Evolutionary conservation across 2,888 invertebrate species (phyloP), one percentile per base, ranked within the genome.

Genomic region (Scaptomyza polygonia): DNA sequence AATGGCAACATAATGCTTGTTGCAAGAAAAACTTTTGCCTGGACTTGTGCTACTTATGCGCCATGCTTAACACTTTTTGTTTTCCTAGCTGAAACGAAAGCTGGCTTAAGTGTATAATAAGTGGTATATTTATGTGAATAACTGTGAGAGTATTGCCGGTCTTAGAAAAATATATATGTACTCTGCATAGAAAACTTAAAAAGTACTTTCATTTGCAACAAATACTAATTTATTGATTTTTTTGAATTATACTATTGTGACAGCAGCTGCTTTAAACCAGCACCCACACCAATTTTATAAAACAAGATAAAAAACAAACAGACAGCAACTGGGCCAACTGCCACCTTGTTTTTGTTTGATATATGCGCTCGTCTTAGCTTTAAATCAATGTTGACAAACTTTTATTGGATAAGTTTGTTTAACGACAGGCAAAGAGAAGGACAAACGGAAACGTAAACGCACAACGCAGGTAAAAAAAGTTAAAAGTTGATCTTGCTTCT

Each of bases 401-500:
- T 91, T 91, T 91, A 91, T 91, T 91, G 91, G 91, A 91, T 91
- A 91, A 91, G 90, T 91, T 91, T 91, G 90, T 91, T 90, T 90
- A 86, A 88, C 72, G 86, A 88, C 85, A 81, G 76, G 71, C 70
- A 63, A 67, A 73, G 67, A 61, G 69, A 68, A 49, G 59, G 65
- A 51, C 16, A 39, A 16, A 39, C 39, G 16, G 39, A 30, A 3
- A 34, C n/a, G 9, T 9, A 68, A 45, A 47, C 45, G 62, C 51
- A 68, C 65, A 75, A 52, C 62, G 62, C 66, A 82, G 79, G 84
- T 79, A 77, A 87, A 79, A 79, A 36, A 88, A 78, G 77, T 75
- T 71, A 69, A 77, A 75, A 82, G 70, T 76, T 79, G 44, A 57
- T 62, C 56, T 54, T 57, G 36, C 43, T 48, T 32, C 18, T 30